phyloP scores from a whole-genome alignment of 2,888 invertebrate genomes.

The Aphidius colemani region DNA sequence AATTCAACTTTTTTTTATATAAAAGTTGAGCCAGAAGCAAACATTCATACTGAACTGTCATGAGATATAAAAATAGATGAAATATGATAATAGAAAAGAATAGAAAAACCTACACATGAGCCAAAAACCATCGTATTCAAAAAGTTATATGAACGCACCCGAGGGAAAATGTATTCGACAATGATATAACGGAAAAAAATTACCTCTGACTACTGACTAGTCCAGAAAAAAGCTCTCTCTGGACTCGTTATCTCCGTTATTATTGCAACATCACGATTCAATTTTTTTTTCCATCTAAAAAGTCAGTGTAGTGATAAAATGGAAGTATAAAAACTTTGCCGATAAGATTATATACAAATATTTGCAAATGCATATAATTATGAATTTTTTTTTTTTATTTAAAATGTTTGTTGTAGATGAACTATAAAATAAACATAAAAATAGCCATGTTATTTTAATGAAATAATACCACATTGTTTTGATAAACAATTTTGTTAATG shows the following conservation, averaged over 20 bases:
- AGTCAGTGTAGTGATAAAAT: not conserved
- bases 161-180: too few relatives aligned
- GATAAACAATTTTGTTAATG: constrained; percentile 4
- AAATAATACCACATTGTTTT: not conserved
- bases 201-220: too few relatives aligned
- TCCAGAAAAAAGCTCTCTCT: too few relatives aligned
- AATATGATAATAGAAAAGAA: not conserved
- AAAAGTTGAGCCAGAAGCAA: not conserved
- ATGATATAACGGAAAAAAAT: too few relatives aligned
- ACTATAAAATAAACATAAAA: too few relatives aligned
- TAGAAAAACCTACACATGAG: not conserved
- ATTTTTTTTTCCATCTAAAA: too few relatives aligned
- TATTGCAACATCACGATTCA: too few relatives aligned
- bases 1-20: too few relatives aligned
- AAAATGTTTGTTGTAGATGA: too few relatives aligned
- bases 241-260: too few relatives aligned
- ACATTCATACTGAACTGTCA: not conserved
- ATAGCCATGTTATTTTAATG: too few relatives aligned
- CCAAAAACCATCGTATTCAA: not conserved
- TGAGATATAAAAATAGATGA: not conserved
- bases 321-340: not conserved
- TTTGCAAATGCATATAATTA: not conserved
- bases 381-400: not conserved
- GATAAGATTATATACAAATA: not conserved
- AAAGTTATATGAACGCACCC: too few relatives aligned